Evolutionary conservation across 2,113 vertebrate genomes (phyloP), one percentile per base, ranked within the genome.

Genomic region (Sisor rabdophorus): DNA sequence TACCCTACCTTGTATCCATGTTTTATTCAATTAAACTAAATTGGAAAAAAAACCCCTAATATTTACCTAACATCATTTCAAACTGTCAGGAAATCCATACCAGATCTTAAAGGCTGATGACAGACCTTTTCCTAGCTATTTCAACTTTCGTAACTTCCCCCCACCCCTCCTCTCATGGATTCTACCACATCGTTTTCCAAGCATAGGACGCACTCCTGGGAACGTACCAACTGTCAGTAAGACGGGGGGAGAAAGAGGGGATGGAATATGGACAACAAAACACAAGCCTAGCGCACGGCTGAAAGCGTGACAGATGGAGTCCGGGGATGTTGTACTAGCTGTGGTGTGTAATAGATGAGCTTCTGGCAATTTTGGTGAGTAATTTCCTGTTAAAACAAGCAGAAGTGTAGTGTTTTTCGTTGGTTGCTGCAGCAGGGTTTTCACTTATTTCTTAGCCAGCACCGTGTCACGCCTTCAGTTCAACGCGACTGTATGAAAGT

Each of bases 181-280:
- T 36, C 50, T 70, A 36, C 55, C 69, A 64, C 26, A 32, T 24
- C 15, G 6, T 2, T 19, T 58, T 64, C 32, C 48, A 26, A 55
- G 52, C 12, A 15, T 64, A 15, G 52, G 28, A 61, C 59, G 69
- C 69, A 50, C 50, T 55, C 24, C 15, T 28, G 36, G 83, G 85
- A 86, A 26, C 63, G 72, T 86, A 86, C 85, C 85, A 86, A 77
- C 73, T 86, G 76, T 79, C 26, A 44, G 19, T 22, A 11, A 55
- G 68, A 55, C 48, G 24, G 75, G 56, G 73, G 61, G 68, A 75
- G 79, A 81, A 36, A 79, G 74, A 56, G 26, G 60, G 22, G 61
- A 32, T 56, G 68, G 65, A 44, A 60, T 61, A 58, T 59, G 67
- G 60, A 78, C 50, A 83, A 50, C 71, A 71, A 74, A 73, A 81